phyloP scores from a whole-genome alignment of 1,140 invertebrate species.

The Cherax destructor region DNA sequence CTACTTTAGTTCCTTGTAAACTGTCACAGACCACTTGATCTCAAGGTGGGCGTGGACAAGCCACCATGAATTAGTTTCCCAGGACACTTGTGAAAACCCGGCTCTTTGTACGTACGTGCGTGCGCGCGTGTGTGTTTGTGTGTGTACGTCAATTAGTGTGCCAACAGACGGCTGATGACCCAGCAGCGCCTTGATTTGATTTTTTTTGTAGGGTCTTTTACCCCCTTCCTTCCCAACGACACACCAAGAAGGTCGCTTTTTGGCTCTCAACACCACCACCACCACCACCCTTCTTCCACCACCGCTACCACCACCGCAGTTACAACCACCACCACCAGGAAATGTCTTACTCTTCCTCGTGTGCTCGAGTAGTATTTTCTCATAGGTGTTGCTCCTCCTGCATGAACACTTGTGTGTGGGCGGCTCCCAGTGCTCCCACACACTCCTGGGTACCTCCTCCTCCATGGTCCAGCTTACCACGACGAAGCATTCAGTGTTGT shows the following conservation, averaged over 20 bases:
- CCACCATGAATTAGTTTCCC: constrained; percentile 7
- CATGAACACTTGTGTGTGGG: background rate
- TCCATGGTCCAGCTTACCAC: background rate
- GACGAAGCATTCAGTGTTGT: background rate
- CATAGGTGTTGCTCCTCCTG: background rate
- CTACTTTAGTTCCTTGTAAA: constrained; percentile 16
- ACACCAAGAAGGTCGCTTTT: background rate
- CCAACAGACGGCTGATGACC: constrained; percentile 49
- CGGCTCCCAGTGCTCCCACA: no score
- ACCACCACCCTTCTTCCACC: background rate
- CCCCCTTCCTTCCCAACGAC: background rate
- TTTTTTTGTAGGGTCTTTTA: constrained; percentile 22
- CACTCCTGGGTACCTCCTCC: no score
- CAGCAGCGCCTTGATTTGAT: background rate
- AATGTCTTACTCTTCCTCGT: background rate
- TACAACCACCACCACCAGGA: background rate
- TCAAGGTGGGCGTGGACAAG: background rate
- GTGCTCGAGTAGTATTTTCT: background rate
- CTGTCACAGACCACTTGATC: constrained; percentile 9
- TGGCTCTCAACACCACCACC: background rate
- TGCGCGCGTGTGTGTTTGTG: background rate
- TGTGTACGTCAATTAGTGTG: background rate
- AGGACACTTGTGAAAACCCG: constrained; percentile 18
- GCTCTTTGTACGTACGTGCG: constrained; percentile 1
- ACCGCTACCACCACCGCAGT: background rate